A percentile compares a stretch with the other conserved stretches of the same genome.
Evolutionary conservation across 2,797 vertebrate genomes (phyloP).

Genomic region (Bradypodion pumilum): DNA sequence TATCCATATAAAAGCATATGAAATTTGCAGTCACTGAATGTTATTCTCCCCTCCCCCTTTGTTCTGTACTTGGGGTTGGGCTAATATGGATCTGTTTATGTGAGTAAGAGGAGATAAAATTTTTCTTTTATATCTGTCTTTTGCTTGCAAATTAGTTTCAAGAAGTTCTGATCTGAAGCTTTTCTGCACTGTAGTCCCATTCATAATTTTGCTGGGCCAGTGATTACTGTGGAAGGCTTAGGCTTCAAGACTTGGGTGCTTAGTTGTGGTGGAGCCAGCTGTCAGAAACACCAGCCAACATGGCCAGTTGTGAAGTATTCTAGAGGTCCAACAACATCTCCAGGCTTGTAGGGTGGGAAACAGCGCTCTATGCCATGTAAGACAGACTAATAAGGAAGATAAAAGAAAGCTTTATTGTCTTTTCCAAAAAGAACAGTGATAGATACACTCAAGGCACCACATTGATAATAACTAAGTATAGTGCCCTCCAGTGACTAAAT

Average conservation of each 20-base stretch:
- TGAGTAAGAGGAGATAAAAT: background rate
- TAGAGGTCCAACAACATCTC: background rate
- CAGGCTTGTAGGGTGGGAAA: background rate
- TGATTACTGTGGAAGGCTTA: background rate
- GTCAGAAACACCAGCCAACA: background rate
- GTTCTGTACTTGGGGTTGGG: background rate
- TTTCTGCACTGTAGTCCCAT: background rate
- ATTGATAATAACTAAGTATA: no score
- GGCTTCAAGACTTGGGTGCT: background rate
- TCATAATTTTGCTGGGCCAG: background rate
- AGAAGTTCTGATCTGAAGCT: background rate
- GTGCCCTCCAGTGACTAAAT: no score
- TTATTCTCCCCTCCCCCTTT: background rate
- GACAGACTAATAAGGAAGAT: background rate
- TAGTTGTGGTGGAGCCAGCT: background rate
- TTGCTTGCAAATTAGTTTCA: background rate
- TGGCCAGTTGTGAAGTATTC: background rate
- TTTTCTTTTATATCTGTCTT: background rate
- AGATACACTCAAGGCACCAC: no score
- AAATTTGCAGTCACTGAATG: background rate
- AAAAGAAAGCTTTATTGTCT: background rate
- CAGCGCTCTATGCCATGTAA: background rate
- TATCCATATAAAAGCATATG: background rate
- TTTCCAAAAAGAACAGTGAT: background rate
- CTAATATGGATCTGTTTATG: background rate